Conservation (phyloP, 2,113 vertebrate species). For the Pelecanus crispus region DNA sequence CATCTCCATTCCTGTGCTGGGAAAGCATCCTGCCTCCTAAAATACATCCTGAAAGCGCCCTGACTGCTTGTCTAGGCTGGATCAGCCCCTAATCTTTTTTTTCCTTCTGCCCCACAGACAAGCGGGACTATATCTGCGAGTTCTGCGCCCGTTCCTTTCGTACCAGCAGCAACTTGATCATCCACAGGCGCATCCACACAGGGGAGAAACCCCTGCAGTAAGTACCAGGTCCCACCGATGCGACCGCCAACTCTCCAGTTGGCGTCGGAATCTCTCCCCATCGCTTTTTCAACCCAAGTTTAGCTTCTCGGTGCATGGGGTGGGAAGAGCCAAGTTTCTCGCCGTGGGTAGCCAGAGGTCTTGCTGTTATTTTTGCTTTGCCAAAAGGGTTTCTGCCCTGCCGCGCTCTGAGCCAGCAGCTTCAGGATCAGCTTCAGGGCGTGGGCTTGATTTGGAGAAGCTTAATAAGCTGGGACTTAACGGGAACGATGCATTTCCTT, state of each 20-base stretch:
- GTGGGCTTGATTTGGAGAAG: not conserved
- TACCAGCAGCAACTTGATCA: conserved; percentile 82
- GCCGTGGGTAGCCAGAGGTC: rapidly evolving
- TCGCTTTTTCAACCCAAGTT: not conserved
- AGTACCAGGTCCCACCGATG: not conserved
- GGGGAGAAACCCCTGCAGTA: conserved; percentile 85
- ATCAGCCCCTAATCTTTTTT: rapidly evolving
- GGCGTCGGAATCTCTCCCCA: rapidly evolving
- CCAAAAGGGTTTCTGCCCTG: no score
- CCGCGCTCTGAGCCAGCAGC: not conserved
- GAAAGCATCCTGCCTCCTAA: not conserved
- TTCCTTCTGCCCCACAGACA: conserved; percentile 56
- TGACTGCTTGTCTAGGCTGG: no score
- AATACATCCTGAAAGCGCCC: not conserved
- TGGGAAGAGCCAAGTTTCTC: no score
- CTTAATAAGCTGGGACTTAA: not conserved
- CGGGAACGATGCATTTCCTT: not conserved
- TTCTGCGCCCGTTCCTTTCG: conserved; percentile 83
- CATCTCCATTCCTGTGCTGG: rapidly evolving
- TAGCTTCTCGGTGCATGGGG: rapidly evolving
- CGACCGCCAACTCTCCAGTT: not conserved
- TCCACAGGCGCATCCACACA: conserved; percentile 83
- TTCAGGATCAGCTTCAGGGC: not conserved
- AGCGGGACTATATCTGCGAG: conserved; percentile 83
- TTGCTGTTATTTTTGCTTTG: not conserved